Evolutionary conservation across 2,113 vertebrate species (phyloP).

Genomic region (Eupsittula cactorum): DNA sequence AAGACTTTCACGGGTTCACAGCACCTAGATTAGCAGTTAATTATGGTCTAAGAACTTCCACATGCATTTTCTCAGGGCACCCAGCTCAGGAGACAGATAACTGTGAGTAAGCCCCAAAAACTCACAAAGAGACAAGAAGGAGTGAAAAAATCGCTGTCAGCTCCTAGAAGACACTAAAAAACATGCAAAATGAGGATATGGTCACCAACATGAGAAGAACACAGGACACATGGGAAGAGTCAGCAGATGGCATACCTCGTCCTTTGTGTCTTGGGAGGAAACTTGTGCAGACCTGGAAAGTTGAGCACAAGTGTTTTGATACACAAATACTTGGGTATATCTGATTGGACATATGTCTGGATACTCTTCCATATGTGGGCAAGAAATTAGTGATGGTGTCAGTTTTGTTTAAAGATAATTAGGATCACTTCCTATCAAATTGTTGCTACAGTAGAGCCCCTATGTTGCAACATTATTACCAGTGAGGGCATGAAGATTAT

Average conservation of each 20-base stretch:
- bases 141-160: neutral
- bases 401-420: neutral
- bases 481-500: neutral
- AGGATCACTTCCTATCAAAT: neutral
- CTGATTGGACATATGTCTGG: neutral
- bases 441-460: neutral
- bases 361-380: neutral
- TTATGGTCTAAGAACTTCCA: neutral
- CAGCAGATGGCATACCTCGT: neutral
- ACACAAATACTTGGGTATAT: neutral
- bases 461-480: neutral
- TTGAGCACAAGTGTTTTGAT: neutral
- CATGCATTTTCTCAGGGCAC: neutral
- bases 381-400: neutral
- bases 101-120: neutral
- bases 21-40: neutral
- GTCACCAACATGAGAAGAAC: neutral
- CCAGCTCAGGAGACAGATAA: neutral
- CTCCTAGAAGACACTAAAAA: neutral
- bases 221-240: neutral
- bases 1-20: neutral
- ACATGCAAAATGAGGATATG: neutral
- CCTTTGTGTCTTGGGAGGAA: neutral
- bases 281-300: neutral
- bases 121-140: neutral